Evolutionary conservation across 2,888 invertebrate genomes (phyloP).

Genomic region (Stegophylla sp.): DNA sequence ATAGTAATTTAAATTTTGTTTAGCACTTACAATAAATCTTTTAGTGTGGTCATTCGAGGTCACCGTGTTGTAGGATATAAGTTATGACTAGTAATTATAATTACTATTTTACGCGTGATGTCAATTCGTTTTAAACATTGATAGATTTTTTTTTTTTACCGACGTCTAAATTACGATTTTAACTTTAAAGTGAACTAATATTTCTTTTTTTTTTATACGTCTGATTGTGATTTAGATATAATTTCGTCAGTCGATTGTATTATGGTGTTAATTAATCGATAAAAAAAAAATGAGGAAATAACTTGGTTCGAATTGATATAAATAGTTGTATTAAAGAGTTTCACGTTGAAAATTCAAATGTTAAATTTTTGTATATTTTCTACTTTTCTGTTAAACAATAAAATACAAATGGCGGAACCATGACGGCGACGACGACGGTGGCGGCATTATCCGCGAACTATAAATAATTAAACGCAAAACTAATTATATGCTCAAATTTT

Average conservation of each 20-base stretch:
- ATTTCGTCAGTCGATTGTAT: too few relatives aligned
- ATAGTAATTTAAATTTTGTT: constrained; percentile 14
- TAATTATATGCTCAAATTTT: constrained; percentile 31
- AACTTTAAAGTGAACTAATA: too few relatives aligned
- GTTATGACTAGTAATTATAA: neutral
- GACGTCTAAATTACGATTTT: too few relatives aligned
- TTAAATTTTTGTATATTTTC: neutral
- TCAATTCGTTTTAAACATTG: neutral
- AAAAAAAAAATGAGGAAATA: too few relatives aligned
- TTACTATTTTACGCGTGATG: neutral
- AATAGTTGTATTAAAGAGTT: too few relatives aligned
- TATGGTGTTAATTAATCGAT: too few relatives aligned
- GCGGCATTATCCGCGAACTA: neutral
- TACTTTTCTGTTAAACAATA: neutral
- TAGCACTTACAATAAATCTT: neutral
- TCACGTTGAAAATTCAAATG: too few relatives aligned
- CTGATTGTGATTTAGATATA: too few relatives aligned
- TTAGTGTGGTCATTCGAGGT: neutral
- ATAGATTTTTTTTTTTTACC: neutral
- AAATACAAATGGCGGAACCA: constrained; percentile 1
- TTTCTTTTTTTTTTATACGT: too few relatives aligned
- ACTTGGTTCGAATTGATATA: too few relatives aligned
- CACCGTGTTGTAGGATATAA: neutral
- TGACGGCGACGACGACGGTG: constrained; percentile 20
- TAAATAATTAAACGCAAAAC: neutral